A percentile compares a stretch with the other conserved stretches of the same genome.
These are phyloP conservation scores for Eugnorisma glareosa DNA, from an alignment of 2,888 invertebrate genomes.

Conservation along the genomic window DNA sequence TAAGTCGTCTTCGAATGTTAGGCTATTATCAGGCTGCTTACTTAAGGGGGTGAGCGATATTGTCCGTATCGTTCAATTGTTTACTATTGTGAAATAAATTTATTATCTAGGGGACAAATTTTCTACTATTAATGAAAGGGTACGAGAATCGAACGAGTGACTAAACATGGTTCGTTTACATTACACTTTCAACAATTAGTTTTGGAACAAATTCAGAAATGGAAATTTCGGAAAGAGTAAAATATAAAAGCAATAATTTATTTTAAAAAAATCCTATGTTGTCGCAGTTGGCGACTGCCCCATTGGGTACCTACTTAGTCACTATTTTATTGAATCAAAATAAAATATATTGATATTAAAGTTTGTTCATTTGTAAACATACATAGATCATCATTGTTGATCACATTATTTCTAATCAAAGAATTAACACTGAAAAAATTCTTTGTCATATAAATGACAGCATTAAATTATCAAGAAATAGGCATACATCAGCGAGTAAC, in stretches of 20 bases:
- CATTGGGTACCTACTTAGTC: not conserved
- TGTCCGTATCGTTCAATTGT: too few relatives aligned
- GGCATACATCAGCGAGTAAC: not conserved
- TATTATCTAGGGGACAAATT: not conserved
- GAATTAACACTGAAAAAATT: constrained; percentile 20
- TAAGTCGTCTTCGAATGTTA: too few relatives aligned
- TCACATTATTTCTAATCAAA: not conserved
- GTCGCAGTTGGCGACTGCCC: too few relatives aligned
- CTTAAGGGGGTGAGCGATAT: too few relatives aligned
- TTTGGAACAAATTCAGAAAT: not conserved
- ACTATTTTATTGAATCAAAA: not conserved
- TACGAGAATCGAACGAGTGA: not conserved
- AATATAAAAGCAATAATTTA: not conserved
- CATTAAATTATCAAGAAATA: constrained; percentile 24
- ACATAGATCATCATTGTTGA: not conserved
- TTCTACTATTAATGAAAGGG: not conserved
- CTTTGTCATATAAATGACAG: constrained; percentile 51
- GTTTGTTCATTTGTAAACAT: not conserved
- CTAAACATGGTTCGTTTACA: not conserved
- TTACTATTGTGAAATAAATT: not conserved
- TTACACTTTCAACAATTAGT: not conserved
- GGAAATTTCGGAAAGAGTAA: not conserved
- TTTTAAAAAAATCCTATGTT: too few relatives aligned
- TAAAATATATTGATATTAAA: not conserved
- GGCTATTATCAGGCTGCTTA: too few relatives aligned